Base-by-base conservation (phyloP, 92 coral and sea anemone species). In the Zoanthus solanderi region DNA sequence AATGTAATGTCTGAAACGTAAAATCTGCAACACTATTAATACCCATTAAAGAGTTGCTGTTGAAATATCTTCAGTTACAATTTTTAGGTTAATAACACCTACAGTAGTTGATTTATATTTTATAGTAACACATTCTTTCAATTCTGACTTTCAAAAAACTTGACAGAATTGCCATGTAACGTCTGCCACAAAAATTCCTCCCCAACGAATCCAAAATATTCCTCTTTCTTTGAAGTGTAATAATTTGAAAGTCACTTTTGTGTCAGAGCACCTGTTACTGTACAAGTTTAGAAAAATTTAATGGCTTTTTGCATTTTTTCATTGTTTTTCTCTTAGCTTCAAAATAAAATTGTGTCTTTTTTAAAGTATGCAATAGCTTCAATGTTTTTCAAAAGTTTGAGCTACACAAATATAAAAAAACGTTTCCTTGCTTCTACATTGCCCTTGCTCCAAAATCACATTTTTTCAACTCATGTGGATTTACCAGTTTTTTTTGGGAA, bases 61-160 rank as follows among this genome's bases (percentile, higher is more conserved):
- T 53, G 79, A 46, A 46, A 29, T 75, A 52, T 15, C 13, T 23
- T 23, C 23, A 23, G 23, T 79, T 45, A 79, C 32, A 14, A 66
- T 66, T 66, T 66, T 66, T 66, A n/a, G 72, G 72, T 66, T 66
- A 66, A 66, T 66, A 66, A 66, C 30, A 69, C 74, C 74, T 23
- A 23, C 23, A 23, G 23, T 23, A 30, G 74, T 69, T 69, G 30
- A 69, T 69, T 28, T 69, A 69, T 69, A 69, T 69, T 69, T 69
- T 69, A 69, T 69, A 28, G 30, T 30, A 69, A 28, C 45, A 69
- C 44, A 69, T 69, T 69, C 45, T 69, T 69, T 69, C 74, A 69
- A 69, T 30, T 69, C 74, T n/a, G 74, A 69, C 45, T 69, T 69
- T 69, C 74, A 69, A 69, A 69, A 69, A 69, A 69, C 74, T 69